Percentiles rank a stretch among this genome's conserved stretches.
Conservation (phyloP, 2,888 invertebrate species). For the Eupithecia pulchellata region DNA sequence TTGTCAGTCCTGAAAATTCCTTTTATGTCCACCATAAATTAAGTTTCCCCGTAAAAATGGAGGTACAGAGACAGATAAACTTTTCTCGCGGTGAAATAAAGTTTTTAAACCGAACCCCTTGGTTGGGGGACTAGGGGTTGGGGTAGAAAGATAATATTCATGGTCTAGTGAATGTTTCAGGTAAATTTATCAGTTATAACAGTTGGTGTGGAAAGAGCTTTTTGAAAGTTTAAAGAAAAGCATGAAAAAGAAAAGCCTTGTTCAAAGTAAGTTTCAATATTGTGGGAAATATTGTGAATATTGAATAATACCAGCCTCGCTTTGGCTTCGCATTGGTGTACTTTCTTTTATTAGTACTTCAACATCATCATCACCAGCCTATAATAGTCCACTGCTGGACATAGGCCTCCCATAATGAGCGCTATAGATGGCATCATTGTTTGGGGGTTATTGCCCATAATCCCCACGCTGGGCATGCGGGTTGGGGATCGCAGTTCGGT, state of each 20-base stretch:
- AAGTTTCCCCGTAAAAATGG: slow-evolving; percentile 3
- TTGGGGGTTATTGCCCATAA: no score
- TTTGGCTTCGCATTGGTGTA: no score
- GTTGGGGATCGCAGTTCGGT: no score
- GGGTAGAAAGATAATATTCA: slow-evolving; percentile 41
- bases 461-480: no score
- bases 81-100: slow-evolving; percentile 11
- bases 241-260: background rate
- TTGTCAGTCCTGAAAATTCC: slow-evolving; percentile 7
- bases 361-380: no score
- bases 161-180: slow-evolving; percentile 41
- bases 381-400: no score
- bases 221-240: background rate
- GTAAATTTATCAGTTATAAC: slow-evolving; percentile 41
- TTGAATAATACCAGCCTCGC: no score
- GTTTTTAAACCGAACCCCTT: slow-evolving; percentile 13
- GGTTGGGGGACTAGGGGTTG: slow-evolving; percentile 12
- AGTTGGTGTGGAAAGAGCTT: slow-evolving; percentile 33
- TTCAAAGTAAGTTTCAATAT: no score
- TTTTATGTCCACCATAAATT: slow-evolving; percentile 6
- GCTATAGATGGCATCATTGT: no score
- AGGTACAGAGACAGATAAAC: background rate
- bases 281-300: no score
- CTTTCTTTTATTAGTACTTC: no score
- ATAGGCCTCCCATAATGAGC: no score